Conservation (phyloP, 2,113 vertebrate species). For the Aythya baeri region DNA sequence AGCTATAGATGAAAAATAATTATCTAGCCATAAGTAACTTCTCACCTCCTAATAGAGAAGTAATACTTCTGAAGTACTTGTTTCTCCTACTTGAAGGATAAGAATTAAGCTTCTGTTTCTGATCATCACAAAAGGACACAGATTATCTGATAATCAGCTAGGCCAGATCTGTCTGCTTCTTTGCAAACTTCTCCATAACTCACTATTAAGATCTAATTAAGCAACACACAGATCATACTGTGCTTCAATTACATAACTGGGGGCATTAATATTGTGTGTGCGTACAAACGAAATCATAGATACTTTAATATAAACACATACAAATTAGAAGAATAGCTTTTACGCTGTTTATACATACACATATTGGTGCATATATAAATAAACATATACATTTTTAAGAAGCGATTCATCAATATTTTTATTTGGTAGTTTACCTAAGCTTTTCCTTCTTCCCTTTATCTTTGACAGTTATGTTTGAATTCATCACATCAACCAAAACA, state of each 20-base stretch:
- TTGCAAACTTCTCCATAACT: not conserved
- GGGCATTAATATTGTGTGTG: not conserved
- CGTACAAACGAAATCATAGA: not conserved
- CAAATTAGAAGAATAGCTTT: not conserved
- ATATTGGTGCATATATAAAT: fast-evolving
- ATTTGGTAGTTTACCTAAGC: not conserved
- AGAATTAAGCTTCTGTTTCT: not conserved
- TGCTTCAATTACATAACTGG: not conserved
- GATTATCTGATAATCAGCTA: not conserved
- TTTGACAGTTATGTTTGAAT: not conserved
- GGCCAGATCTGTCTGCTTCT: not conserved
- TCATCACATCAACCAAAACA: not conserved
- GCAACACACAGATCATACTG: not conserved
- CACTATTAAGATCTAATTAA: not conserved
- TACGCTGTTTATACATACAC: not conserved
- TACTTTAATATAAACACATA: not conserved
- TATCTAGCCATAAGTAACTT: not conserved
- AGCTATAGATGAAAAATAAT: not conserved
- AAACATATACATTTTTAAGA: not conserved
- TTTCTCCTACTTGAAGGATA: not conserved
- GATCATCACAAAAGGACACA: not conserved
- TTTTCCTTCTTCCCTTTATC: not conserved
- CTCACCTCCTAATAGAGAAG: not conserved
- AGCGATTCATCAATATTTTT: not conserved
- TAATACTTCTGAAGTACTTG: not conserved